Evolutionary conservation across 2,888 invertebrate genomes (phyloP).

Genomic region (Epinotia ramella): DNA sequence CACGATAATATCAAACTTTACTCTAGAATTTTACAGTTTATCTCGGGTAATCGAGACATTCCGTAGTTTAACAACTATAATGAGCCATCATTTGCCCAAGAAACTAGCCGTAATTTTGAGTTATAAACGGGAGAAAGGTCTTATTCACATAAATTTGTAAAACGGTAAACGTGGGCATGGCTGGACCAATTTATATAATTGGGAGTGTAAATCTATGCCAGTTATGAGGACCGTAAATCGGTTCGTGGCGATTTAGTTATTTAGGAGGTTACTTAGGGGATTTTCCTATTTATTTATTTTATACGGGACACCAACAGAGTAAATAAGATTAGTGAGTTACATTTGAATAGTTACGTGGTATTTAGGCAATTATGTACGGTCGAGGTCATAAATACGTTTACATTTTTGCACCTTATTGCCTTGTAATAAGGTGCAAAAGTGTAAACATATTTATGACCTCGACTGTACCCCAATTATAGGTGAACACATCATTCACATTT

Average conservation of each 20-base stretch:
- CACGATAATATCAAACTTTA: conserved; percentile 17
- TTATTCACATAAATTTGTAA: conserved; percentile 43
- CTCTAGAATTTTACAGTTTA: conserved; percentile 10
- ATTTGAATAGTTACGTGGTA: no score
- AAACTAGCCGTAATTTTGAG: conserved; percentile 32
- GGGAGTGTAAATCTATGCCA: not conserved
- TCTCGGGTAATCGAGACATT: conserved; percentile 16
- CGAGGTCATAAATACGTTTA: no score
- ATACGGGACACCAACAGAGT: no score
- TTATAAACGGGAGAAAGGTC: conserved; percentile 38
- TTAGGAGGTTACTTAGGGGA: not conserved
- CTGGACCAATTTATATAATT: conserved; percentile 27
- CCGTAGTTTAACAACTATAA: conserved; percentile 41
- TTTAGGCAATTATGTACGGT: no score
- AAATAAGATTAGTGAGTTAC: no score
- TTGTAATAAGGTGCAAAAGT: no score
- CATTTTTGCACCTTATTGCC: no score
- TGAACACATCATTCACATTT: no score
- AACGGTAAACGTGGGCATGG: conserved; percentile 27
- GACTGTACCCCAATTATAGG: no score
- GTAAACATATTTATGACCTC: no score
- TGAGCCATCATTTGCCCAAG: conserved; percentile 33
- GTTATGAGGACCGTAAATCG: not conserved
- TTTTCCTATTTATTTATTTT: no score
- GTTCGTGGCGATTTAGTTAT: not conserved